Base-by-base conservation (phyloP, 2,888 invertebrate genomes). In the Phasia obesa region DNA sequence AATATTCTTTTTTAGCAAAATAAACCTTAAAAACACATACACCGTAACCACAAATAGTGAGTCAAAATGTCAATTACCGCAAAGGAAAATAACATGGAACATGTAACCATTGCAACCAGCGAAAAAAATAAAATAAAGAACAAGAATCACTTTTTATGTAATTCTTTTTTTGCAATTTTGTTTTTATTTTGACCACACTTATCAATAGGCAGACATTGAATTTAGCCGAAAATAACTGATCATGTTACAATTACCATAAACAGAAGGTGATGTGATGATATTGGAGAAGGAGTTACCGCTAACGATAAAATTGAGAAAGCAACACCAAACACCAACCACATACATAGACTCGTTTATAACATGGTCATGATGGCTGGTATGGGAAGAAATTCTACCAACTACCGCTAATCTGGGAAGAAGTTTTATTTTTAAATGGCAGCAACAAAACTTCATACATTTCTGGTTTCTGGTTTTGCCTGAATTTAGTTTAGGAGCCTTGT, bases 211-310 rank as follows among this genome's bases (percentile, higher is more conserved):
- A 65, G 75, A 75, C 75, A 79, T 65, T 75, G 75, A 57, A 65
- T 75, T 73, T 75, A 64, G 55, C 55, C 57, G 55, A 74, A 78
- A 79, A 79, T 83, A 83, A 83, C 82, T 83, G 80, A 84, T 84
- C 84, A 84, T 84, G 84, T 84, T 84, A 84, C 84, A 83, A 84
- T 84, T 83, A 83, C 84, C 84, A 83, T 82, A 84, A 84, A 79
- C 83, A 83, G 83, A 83, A 83, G 83, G 83, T 83, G 83, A 83
- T 83, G 78, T 71, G 78, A 44, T 71, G 83, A 83, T 83, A 83
- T 83, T 75, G 83, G 60, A 82, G 78, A 82, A 83, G 82, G 82
- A 83, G 78, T 83, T 83, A 83, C 83, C 79, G 82, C 82, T 83
- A 78, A 83, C 69, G 53, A 69, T 74, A 70, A 59, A 35, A 69